Base-by-base conservation (phyloP, 2,797 vertebrate species). In the Neosilurus mollespiculum region DNA sequence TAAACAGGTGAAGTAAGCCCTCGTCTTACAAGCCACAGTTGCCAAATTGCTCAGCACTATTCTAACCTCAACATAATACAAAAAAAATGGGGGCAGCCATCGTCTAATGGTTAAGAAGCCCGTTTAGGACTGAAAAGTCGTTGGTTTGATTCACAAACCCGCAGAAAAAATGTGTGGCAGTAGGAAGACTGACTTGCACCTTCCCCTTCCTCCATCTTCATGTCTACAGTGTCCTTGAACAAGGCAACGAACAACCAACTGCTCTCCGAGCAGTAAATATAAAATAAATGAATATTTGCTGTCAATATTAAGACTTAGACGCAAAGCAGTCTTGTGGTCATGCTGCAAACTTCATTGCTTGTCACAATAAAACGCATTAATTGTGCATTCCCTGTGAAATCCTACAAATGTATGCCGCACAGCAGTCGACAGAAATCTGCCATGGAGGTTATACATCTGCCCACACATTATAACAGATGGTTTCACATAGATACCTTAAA, bases 1-100 rank as follows among this genome's bases (percentile, higher is more conserved):
- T 78, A 70, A 69, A 51, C 72, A 51, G 77, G 20, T 75, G 59
- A 73, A 34, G 84, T 62, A 81, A 12, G 12, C 49, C 14, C 62
- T 81, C 61, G 61, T 58, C 16, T 67, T 59, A 34, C 51, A 51
- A 10, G 51, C 18, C 72, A 51, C 73, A 78, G 54, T 58, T 54
- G 22, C 9, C 80, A 58, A 73, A 73, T 20, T 73, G 61, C 75
- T 76, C 54, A 77, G 75, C 3, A 3, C 18, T 61, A 15, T 61
- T 61, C 20, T 3, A 61, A 37, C 12, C 53, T 5, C 53, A 8
- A 43, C 43, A 43, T 43, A 43, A 43, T 43, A 43, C 8, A 43
- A 43, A 4, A 43, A 43, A 43, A 43, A 43, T 43, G 43, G 43
- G 30, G 30, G 30, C 30, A 30, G 30, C 30, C 30, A 30, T 30